Evolutionary conservation across 2,113 vertebrate species (phyloP), one percentile per base, ranked within the genome.

Genomic region (Misgurnus anguillicaudatus): DNA sequence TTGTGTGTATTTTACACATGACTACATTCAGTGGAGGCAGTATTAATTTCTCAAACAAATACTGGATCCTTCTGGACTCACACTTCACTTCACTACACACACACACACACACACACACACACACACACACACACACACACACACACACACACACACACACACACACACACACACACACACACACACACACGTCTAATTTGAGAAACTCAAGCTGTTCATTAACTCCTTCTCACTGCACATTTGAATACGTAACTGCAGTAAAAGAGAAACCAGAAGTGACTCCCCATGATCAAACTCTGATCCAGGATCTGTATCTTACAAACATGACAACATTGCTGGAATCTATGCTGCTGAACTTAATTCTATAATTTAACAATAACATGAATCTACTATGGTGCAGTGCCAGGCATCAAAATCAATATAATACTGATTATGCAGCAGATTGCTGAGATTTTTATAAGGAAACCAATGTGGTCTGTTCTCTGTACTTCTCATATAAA

Each of bases 161-260:
- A 55, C 53, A 53, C 24, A 1, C 24, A 31, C 24, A 1, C 24
- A 24, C 1, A 2, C 24, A 17, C n/a, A 19, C 38, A 41, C n/a
- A 60, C 48, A 67, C 66, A 71, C 65, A 60, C 45, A 78, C 45
- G 68, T 58, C 79, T 83, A 63, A 83, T 77, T 77, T 55, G 69
- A 21, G 69, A 13, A 31, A 57, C 51, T 74, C 57, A 61, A 61
- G 71, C 71, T 47, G 71, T 74, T 61, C 41, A 61, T 74, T 61
- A 62, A 74, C 71, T 62, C 13, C 3, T 8, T 79, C 84, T 83
- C 84, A 88, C 86, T 79, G 84, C 82, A 73, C 75, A 86, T 87
- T 82, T 81, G 86, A 77, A 78, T 66, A 81, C 31, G 57, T 45
- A 48, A 85, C 64, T 55, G 80, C 36, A 61, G 73, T 38, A 13